Evolutionary conservation across 2,888 invertebrate genomes (phyloP).

Genomic region (Thecocarcelia acutangulata): DNA sequence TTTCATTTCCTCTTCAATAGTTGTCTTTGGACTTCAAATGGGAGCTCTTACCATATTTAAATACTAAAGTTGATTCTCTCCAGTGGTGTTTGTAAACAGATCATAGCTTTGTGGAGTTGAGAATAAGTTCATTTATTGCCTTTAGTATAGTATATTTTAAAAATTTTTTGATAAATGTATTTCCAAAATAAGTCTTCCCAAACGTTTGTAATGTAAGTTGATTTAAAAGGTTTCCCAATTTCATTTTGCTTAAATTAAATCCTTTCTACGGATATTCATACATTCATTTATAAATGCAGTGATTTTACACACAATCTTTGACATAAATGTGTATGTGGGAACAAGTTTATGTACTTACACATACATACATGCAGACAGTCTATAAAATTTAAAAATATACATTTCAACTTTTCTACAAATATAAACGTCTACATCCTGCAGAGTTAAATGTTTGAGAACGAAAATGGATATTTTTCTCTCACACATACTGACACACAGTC

Average conservation of each 20-base stretch:
- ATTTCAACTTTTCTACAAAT: background rate
- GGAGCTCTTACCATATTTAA: too few species aligned
- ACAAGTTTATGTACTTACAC: too few species aligned
- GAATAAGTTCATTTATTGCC: too few species aligned
- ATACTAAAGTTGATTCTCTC: too few species aligned
- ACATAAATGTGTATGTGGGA: background rate
- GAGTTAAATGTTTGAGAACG: background rate
- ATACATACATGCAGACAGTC: background rate
- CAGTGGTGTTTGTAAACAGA: too few species aligned
- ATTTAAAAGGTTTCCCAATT: slow-evolving; percentile 17
- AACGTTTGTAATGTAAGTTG: background rate
- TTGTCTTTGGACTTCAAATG: too few species aligned
- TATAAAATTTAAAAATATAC: too few species aligned
- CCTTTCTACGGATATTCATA: background rate
- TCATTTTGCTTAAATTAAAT: background rate
- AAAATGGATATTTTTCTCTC: slow-evolving; percentile 1
- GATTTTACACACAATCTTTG: background rate
- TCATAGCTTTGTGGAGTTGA: too few species aligned
- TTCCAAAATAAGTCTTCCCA: too few species aligned
- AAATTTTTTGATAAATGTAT: too few species aligned
- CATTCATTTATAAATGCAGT: background rate
- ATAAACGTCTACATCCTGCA: background rate
- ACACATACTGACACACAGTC: background rate
- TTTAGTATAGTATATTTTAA: too few species aligned
- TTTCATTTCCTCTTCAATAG: too few species aligned